Evolutionary conservation across 2,113 vertebrate genomes (phyloP), one percentile per base, ranked within the genome.

Genomic region (Channa maculata): DNA sequence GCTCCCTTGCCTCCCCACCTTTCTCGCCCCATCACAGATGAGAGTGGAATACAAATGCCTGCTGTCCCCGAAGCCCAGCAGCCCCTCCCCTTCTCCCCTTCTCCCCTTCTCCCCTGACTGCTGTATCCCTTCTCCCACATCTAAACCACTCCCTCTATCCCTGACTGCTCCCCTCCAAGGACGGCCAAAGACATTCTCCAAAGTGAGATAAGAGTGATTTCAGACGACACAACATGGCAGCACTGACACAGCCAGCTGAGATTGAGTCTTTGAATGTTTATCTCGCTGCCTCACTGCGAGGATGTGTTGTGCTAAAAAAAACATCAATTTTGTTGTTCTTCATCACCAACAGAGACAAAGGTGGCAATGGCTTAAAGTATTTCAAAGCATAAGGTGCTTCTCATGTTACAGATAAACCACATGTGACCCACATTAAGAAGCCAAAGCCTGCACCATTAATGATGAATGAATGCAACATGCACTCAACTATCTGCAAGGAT

Each of bases 1-100:
- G 55, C 79, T 70, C 62, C 69, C 46, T 45, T 15, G 66, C 45
- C 84, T 79, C 76, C 72, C 87, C 80, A 71, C 80, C 80, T 78
- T 82, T 75, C 74, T 75, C 83, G 44, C 78, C 77, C 80, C 62
- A 65, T 89, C 90, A 89, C 77, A 71, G 83, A 89, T 86, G 87
- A 92, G 92, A 90, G 78, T 88, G 75, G 93, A 95, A 94, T 95
- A 94, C 89, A 92, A 94, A 94, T 94, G 77, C 63, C 79, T 57
- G 70, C 68, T 10, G 68, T 87, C 89, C 81, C 91, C 85, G 83
- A 92, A 91, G 79, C 86, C 57, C 72, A 76, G 70, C 64, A 69
- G 24, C 24, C 24, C 24, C 24, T 24, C 24, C 15, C 61, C 61
- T 50, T 73, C 57, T 7, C 46, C 44, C 64, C 61, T 50, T 73